A percentile compares a stretch with the other conserved stretches of the same genome.
Conservation (phyloP, 2,888 invertebrate species). For the Venusia cambrica region DNA sequence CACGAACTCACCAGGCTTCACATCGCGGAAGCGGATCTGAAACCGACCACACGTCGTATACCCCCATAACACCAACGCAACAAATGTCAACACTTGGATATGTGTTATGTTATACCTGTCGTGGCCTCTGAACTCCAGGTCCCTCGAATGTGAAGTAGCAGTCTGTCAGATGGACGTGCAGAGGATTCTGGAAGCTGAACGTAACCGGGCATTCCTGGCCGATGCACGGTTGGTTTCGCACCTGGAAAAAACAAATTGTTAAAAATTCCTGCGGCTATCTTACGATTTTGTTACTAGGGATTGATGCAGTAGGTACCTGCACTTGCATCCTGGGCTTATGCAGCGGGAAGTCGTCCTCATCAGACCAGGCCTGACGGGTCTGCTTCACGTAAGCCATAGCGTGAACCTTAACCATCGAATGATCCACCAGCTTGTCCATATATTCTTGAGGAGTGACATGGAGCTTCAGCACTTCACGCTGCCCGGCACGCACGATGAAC, state of each 20-base stretch:
- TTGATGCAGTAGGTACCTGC: too few species aligned
- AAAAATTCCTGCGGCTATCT: neutral
- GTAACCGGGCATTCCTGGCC: slow-evolving; percentile 77
- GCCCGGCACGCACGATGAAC: slow-evolving; percentile 82
- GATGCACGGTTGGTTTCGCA: slow-evolving; percentile 72
- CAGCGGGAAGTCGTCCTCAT: slow-evolving; percentile 86
- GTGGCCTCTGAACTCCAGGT: slow-evolving; percentile 83
- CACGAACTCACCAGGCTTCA: slow-evolving; percentile 83
- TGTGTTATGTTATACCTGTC: slow-evolving; percentile 60
- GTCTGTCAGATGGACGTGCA: slow-evolving; percentile 82
- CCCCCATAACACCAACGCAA: too few species aligned
- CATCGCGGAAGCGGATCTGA: slow-evolving; percentile 80
- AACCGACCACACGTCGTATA: slow-evolving; percentile 19
- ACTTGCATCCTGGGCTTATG: slow-evolving; percentile 85
- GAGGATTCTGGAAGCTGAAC: slow-evolving; percentile 85
- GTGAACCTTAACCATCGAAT: slow-evolving; percentile 86
- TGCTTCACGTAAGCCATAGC: slow-evolving; percentile 87
- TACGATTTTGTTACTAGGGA: too few species aligned
- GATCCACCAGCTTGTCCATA: slow-evolving; percentile 85
- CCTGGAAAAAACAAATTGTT: slow-evolving; percentile 39
- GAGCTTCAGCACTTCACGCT: slow-evolving; percentile 83
- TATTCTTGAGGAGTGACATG: slow-evolving; percentile 85
- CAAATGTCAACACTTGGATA: neutral
- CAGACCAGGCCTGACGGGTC: slow-evolving; percentile 87
- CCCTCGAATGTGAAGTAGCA: slow-evolving; percentile 87